phyloP scores from a whole-genome alignment of 2,888 invertebrate genomes.

The Tinea semifulvella region DNA sequence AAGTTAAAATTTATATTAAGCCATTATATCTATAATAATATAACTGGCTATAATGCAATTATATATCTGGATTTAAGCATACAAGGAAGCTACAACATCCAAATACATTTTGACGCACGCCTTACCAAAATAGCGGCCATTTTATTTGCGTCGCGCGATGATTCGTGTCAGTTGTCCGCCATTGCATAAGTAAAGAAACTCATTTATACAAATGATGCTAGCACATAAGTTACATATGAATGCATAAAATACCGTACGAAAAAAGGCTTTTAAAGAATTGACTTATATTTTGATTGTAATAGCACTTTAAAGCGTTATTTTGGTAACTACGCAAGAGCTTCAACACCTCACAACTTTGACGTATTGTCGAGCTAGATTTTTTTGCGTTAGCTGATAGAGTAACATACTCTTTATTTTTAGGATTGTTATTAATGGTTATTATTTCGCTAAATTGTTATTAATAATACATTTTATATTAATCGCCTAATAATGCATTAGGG shows the following conservation, averaged over 20 bases:
- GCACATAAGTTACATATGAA: conserved; percentile 29
- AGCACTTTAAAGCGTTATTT: conserved; percentile 25
- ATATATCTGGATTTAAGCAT: too few relatives aligned
- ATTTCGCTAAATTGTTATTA: too few relatives aligned
- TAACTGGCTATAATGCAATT: conserved; percentile 24
- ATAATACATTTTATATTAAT: too few relatives aligned
- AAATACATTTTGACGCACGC: conserved; percentile 48
- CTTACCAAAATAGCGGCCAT: conserved; percentile 65
- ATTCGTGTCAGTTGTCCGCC: conserved; percentile 62
- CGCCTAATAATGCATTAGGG: too few relatives aligned
- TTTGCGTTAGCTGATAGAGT: not conserved
- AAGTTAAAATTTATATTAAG: not conserved
- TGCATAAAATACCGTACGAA: conserved; percentile 12
- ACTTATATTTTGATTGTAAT: conserved; percentile 10
- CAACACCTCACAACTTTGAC: conserved; percentile 65
- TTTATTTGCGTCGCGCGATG: conserved; percentile 62
- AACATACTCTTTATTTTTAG: not conserved
- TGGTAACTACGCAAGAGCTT: conserved; percentile 53
- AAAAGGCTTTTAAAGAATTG: not conserved
- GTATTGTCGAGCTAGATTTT: conserved; percentile 29
- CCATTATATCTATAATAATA: not conserved
- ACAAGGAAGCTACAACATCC: too few relatives aligned
- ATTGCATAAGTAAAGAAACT: conserved; percentile 50
- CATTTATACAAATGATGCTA: conserved; percentile 32
- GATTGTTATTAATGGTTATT: not conserved